Evolutionary conservation across 2,888 invertebrate species (phyloP), one percentile per base, ranked within the genome.

Genomic region (Drosophila sordidula): DNA sequence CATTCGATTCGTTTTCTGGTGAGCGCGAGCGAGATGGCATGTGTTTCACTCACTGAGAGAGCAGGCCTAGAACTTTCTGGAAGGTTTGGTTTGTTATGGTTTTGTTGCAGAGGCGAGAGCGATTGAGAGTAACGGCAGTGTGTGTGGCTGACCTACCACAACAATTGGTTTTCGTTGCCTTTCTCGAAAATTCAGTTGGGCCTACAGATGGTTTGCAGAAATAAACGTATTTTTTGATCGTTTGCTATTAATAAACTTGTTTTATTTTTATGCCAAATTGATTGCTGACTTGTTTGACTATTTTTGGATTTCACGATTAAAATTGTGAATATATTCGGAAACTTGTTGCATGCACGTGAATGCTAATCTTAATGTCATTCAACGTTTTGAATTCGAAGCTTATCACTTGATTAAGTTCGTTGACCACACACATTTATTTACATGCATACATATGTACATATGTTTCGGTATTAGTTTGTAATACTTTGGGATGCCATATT

Each of bases 31-130:
- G 70, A 8, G 70, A 54, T 34, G 12, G 39, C 39, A 12, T 1
- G 1, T 25, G 51, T 26, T 0, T 6, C 6, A 6, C 1, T 1
- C 6, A 26, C 29, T n/a, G 18, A 14, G 9, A 25, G 49, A 41
- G 25, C 22, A 41, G 8, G 18, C 8, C 12, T 46, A 6, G 71
- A 73, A 39, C 8, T 49, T 73, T 73, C 73, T 55, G 42, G 66
- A 66, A 42, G 0, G 25, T 45, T 16, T n/a, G 22, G 25, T 49
- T 49, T 49, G 29, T 59, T 42, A 11, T 29, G 29, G 6, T 29
- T 49, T 32, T 16, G 9, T 0, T 6, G 11, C 11, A n/a, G 12
- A 11, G 29, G 25, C 3, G 14, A n/a, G 9, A 18, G 12, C 14
- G 1, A 4, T 6, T 29, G 36, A 34, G 25, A 14, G 34, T 42